A percentile compares a stretch with the other conserved stretches of the same genome.
Conservation (phyloP, 2,797 vertebrate genomes). For the Telmatherina bonti region DNA sequence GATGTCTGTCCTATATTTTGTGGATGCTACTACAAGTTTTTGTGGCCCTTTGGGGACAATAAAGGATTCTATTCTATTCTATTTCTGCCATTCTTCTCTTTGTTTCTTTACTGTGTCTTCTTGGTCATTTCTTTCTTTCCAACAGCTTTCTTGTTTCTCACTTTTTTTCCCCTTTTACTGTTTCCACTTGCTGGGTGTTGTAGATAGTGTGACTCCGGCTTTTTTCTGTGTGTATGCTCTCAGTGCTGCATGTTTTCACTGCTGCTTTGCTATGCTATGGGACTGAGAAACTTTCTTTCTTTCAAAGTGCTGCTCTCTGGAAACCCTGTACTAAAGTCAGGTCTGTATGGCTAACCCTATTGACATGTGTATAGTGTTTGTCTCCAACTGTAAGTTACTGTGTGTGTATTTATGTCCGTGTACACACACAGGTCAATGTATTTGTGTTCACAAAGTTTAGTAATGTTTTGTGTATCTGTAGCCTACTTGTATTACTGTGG, state of each 20-base stretch:
- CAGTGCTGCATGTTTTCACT: constrained; percentile 42
- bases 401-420: constrained; percentile 57
- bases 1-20: constrained; percentile 85
- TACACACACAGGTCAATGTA: constrained; percentile 52
- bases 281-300: constrained; percentile 84
- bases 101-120: constrained; percentile 71
- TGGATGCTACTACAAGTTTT: constrained; percentile 80
- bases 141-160: constrained; percentile 44
- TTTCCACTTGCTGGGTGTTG: constrained; percentile 44
- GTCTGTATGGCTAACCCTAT: constrained; percentile 84
- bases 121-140: constrained; percentile 55
- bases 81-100: constrained; percentile 76
- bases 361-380: constrained; percentile 60
- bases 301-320: constrained; percentile 86
- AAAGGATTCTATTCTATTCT: constrained; percentile 88
- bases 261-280: constrained; percentile 69
- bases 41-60: constrained; percentile 84
- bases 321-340: constrained; percentile 86
- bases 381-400: constrained; percentile 59
- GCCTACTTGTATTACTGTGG: constrained; percentile 65
- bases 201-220: constrained; percentile 45
- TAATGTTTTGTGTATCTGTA: constrained; percentile 48
- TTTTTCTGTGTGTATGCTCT: constrained; percentile 29
- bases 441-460: constrained; percentile 56
- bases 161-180: constrained; percentile 23